Base-by-base conservation (phyloP, 1,140 invertebrate species). In the Mercenaria mercenaria region DNA sequence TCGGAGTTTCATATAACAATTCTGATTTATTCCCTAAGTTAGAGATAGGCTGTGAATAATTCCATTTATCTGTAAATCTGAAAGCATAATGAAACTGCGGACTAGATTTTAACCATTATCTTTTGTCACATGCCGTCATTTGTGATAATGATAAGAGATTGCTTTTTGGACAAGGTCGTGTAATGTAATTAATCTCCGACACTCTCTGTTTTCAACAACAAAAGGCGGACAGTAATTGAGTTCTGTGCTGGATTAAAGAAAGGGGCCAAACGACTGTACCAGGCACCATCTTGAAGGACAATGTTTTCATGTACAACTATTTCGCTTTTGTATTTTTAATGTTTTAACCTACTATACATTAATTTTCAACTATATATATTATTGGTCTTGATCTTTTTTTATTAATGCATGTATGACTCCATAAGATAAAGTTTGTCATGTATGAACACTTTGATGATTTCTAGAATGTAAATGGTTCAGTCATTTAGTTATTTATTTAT, bases 41-140 rank as follows among this genome's bases (percentile, higher is more conserved):
- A 47, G 41, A 69, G 39, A 72, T 69, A 74, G 29, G n/a, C 20
- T 50, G 39, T 34, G 67, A 59, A 86, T 56, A 56, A 61, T 56
- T 77, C 72, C 32, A 39, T n/a, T 77, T 86, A 86, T 86, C 84
- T 59, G 18, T 76, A 37, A 50, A 86, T 86, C 84, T 86, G 50
- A 74, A 86, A 52, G 32, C 50, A 37, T 59, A 86, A 86, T 86
- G 72, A 77, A 86, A 86, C 84, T 76, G 23, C 18, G 52, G 67
- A 47, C 84, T 86, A 72, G 72, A 84, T 84, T 86, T 77, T 59
- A 61, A 43, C 72, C 69, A 86, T 86, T 86, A 86, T 77, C 84
- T 64, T 76, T 86, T 76, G 84, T 86, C 52, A 56, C 72, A 56
- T 74, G 47, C 74, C 50, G 43, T 76, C 72, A 86, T 61, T 37